These are phyloP conservation scores for Passer montanus DNA, from an alignment of 2,113 vertebrate genomes.

Conservation along the genomic window DNA sequence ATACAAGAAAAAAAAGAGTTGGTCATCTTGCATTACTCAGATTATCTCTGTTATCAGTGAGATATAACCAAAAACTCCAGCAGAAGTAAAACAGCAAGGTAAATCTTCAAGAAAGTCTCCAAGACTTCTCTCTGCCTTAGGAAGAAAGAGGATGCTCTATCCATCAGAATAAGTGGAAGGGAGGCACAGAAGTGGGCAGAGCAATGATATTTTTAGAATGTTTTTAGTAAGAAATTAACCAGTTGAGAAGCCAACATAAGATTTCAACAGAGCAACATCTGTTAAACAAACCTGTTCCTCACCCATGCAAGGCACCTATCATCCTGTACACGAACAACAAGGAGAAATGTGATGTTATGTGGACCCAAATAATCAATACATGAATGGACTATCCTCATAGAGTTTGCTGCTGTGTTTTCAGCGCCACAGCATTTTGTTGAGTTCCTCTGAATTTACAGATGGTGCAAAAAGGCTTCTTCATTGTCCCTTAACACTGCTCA, in stretches of 20 bases:
- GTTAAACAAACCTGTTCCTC: neutral
- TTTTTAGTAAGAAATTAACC: neutral
- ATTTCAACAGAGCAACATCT: neutral
- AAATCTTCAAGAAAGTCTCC: neutral
- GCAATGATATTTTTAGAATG: neutral
- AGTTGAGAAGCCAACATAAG: neutral
- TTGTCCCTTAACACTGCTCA: neutral
- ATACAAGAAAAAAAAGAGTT: neutral
- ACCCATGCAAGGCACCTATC: neutral
- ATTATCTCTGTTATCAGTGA: neutral
- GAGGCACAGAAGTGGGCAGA: neutral
- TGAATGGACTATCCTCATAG: neutral
- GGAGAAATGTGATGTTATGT: neutral
- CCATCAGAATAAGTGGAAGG: neutral
- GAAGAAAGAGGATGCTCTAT: neutral
- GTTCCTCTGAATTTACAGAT: neutral
- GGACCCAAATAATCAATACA: neutral
- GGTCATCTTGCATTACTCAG: neutral
- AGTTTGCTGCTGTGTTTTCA: neutral
- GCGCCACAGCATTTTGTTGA: neutral
- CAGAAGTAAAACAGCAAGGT: neutral
- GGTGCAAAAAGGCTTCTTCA: neutral
- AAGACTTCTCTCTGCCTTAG: neutral
- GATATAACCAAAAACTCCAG: neutral
- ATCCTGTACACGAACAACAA: rapidly evolving